A percentile compares a stretch with the other conserved stretches of the same genome.
These are phyloP conservation scores for Heptranchias perlo DNA, from an alignment of 2,113 vertebrate genomes.

Conservation along the genomic window DNA sequence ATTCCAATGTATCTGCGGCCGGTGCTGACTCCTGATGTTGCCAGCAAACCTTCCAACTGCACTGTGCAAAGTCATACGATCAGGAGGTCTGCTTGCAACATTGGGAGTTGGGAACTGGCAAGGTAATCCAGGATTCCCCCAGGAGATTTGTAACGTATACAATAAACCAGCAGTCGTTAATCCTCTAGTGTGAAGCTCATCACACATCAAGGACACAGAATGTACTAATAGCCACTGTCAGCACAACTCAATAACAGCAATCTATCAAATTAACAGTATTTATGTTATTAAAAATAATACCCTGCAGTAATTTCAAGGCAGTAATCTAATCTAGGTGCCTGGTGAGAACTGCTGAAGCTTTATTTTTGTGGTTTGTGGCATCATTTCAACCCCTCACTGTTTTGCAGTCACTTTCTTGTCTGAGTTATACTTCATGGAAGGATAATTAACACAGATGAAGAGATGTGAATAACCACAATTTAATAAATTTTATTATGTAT, in stretches of 20 bases:
- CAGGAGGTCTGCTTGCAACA: background rate
- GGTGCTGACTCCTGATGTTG: background rate
- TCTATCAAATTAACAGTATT: background rate
- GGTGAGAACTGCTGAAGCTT: background rate
- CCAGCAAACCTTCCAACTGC: background rate
- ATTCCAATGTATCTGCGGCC: background rate
- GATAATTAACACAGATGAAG: slow-evolving; percentile 3
- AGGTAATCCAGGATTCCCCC: background rate
- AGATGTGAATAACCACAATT: background rate
- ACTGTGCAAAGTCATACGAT: background rate
- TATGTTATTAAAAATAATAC: background rate
- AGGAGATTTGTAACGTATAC: background rate
- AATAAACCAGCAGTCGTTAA: background rate
- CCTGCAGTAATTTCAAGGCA: background rate
- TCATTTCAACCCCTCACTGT: background rate
- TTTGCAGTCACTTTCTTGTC: background rate
- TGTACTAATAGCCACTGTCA: background rate
- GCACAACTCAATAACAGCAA: background rate
- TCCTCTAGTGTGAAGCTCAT: background rate
- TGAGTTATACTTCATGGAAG: background rate
- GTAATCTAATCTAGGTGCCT: background rate
- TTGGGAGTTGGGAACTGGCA: background rate
- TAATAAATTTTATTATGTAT: background rate
- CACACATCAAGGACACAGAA: background rate
- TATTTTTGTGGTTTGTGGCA: background rate